Evolutionary conservation across 1,140 invertebrate genomes (phyloP).

Genomic region (Holcopasites calliopsidis): DNA sequence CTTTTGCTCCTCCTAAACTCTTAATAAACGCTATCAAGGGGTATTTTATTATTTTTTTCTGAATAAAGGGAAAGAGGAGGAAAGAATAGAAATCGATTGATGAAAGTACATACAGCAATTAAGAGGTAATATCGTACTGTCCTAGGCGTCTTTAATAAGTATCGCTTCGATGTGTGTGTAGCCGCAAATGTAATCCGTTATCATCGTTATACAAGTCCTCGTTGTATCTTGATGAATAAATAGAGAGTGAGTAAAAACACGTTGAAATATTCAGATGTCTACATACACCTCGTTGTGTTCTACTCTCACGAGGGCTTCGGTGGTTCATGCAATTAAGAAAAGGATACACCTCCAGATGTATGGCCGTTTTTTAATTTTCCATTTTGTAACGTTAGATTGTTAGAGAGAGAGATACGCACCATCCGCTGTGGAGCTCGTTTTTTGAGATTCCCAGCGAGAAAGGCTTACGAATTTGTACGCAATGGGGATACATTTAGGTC

Average conservation of each 20-base stretch:
- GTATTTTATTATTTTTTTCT: conserved; percentile 43
- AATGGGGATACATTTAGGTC: conserved; percentile 24
- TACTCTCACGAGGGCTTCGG: conserved; percentile 5
- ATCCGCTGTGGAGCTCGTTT: conserved; percentile 6
- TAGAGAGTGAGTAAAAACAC: conserved; percentile 57
- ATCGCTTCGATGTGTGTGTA: conserved; percentile 56
- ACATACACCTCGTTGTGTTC: conserved; percentile 3
- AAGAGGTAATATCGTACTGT: conserved; percentile 46
- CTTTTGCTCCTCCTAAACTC: too few relatives aligned
- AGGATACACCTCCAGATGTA: not conserved
- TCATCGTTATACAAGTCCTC: conserved; percentile 49
- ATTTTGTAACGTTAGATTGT: conserved; percentile 51
- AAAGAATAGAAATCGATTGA: not conserved
- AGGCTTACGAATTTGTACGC: conserved; percentile 62
- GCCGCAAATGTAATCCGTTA: conserved; percentile 56
- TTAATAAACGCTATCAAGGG: conserved; percentile 23
- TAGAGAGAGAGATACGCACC: too few relatives aligned
- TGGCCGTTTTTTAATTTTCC: conserved; percentile 2
- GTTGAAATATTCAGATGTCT: conserved; percentile 50
- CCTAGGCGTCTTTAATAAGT: conserved; percentile 37
- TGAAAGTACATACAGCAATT: conserved; percentile 1
- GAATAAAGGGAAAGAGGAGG: not conserved
- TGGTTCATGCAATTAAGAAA: not conserved
- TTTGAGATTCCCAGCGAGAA: conserved; percentile 38
- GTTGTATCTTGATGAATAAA: conserved; percentile 62